Base-by-base conservation (phyloP, 2,113 vertebrate species). In the Bombycilla garrulus region DNA sequence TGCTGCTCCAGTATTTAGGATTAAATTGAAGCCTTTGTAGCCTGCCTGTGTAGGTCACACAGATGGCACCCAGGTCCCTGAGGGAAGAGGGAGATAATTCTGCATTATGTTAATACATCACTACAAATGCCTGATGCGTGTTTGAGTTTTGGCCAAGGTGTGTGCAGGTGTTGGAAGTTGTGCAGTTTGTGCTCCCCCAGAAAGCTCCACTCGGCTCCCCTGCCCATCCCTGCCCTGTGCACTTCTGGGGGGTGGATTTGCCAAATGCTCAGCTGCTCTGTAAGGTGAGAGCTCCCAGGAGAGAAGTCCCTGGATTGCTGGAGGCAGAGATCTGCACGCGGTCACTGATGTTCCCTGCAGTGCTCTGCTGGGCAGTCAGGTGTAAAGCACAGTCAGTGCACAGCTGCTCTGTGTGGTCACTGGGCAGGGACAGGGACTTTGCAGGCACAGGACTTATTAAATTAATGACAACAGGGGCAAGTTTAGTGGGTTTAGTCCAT, bases 261-360 rank as follows among this genome's bases (percentile, higher is more conserved):
- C 98, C 98, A 2, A 95, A 88, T 24, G 78, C 94, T 2, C 98
- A 97, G 51, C 97, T 98, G 88, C 93, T 99, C 10, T 99, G 98
- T 72, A 98, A 98, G 97, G 98, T 99, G 88, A 98, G 97, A 79
- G 97, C 98, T 31, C 98, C 99, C 38, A 98, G 98, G 96, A 99
- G 98, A 98, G 98, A 98, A 42, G 97, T 12, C 38, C 9, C 38
- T 38, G 38, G 38, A 38, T 12, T 12, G 12, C 38, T 38, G 38
- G 38, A 38, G 12, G 38, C 38, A 38, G 38, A 38, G 38, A 38
- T 38, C 38, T 38, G 38, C 38, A 38, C 38, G 0, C n/a, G 8
- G 12, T 15, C 12, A 5, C 42, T 82, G 26, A 2, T 60, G 11
- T 12, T 35, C 6, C 29, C 67, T 67, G 60, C 28, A 29, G 47